These are phyloP conservation scores for Sarcophaga variegata DNA, from an alignment of 2,888 invertebrate species.

Conservation along the genomic window DNA sequence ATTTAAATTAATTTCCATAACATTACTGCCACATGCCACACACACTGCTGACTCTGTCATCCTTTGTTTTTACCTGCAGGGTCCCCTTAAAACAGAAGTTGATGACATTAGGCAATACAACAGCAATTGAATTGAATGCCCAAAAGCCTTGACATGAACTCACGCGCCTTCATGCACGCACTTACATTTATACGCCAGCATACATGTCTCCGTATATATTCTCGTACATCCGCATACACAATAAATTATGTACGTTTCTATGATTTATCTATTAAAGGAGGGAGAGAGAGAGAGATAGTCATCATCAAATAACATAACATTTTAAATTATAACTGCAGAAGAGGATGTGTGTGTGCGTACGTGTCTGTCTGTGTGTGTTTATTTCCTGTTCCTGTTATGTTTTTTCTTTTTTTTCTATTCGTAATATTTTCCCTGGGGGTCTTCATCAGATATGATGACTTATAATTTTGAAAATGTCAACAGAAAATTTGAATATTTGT, in stretches of 20 bases:
- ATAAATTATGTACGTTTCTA: no score
- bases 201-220: no score
- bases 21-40: background rate
- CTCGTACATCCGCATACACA: background rate
- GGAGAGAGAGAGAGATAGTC: no score
- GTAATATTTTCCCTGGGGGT: background rate
- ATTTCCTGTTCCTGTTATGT: slow-evolving; percentile 11
- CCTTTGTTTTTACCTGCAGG: background rate
- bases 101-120: slow-evolving; percentile 30
- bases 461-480: slow-evolving; percentile 17
- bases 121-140: slow-evolving; percentile 36
- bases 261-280: no score
- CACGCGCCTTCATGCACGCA: background rate
- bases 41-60: background rate
- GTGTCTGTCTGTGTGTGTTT: background rate
- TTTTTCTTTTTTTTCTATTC: background rate
- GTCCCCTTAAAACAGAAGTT: background rate
- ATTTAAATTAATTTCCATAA: slow-evolving; percentile 33
- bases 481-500: slow-evolving; percentile 16
- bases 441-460: slow-evolving; percentile 25
- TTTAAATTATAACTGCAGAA: no score
- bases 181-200: background rate
- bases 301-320: no score
- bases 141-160: slow-evolving; percentile 28
- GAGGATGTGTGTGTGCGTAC: no score